Percentiles rank a stretch among this genome's conserved stretches.
phyloP scores from a whole-genome alignment of 2,113 vertebrate species.

The Pristiophorus japonicus region DNA sequence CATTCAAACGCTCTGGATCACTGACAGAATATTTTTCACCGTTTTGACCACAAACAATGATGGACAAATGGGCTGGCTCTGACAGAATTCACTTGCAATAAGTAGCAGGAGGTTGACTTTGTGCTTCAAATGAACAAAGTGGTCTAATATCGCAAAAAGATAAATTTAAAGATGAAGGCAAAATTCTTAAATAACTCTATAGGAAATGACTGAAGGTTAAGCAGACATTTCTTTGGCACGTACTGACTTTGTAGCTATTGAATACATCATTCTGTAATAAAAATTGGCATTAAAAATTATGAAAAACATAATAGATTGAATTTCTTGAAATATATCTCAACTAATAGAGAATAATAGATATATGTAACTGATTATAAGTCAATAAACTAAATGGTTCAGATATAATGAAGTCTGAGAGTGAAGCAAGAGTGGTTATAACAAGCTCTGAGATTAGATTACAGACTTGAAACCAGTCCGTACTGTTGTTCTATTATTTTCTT shows the following conservation, averaged over 20 bases:
- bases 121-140: slow-evolving; percentile 28
- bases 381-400: slow-evolving; percentile 22
- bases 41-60: slow-evolving; percentile 71
- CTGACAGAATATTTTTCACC: slow-evolving; percentile 70
- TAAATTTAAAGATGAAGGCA: slow-evolving; percentile 18
- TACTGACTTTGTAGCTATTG: background rate
- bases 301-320: background rate
- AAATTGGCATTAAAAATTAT: slow-evolving; percentile 15
- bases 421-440: background rate
- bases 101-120: slow-evolving; percentile 4
- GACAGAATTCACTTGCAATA: slow-evolving; percentile 52
- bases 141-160: slow-evolving; percentile 11
- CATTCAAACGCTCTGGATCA: slow-evolving; percentile 65
- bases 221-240: background rate
- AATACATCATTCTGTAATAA: background rate
- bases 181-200: background rate
- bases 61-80: slow-evolving; percentile 62
- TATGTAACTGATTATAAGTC: background rate
- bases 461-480: background rate
- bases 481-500: background rate
- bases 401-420: background rate
- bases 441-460: background rate
- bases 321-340: slow-evolving; percentile 21
- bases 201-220: background rate
- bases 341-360: background rate